These are phyloP conservation scores for Epizoanthus stellaris DNA, from an alignment of 92 coral and sea anemone genomes.

Conservation along the genomic window DNA sequence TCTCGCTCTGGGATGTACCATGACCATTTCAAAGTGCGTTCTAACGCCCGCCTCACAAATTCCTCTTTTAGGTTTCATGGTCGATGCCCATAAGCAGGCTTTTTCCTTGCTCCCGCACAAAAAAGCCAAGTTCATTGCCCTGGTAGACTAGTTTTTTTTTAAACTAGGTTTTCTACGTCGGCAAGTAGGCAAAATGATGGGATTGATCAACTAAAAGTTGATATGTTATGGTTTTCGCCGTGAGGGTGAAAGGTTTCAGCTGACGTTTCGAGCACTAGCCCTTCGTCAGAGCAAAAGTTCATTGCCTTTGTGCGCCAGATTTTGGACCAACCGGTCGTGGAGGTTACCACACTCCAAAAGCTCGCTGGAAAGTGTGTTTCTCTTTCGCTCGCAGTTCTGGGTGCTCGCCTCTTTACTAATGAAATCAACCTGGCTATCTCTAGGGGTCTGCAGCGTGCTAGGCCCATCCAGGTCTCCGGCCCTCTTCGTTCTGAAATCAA, in stretches of 20 bases:
- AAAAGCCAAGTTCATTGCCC: constrained; percentile 21
- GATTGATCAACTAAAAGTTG: too few species aligned
- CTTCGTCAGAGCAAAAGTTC: too few species aligned
- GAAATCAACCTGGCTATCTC: too few species aligned
- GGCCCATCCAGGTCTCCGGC: not conserved
- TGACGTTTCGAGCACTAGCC: too few species aligned
- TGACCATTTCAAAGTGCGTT: constrained; percentile 22
- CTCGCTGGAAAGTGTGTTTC: constrained; percentile 5
- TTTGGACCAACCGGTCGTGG: not conserved
- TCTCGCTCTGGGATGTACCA: constrained; percentile 14
- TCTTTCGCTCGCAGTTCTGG: not conserved
- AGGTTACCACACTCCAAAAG: constrained; percentile 9
- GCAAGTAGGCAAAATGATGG: too few species aligned
- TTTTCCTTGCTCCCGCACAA: constrained; percentile 27
- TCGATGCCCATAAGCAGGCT: constrained; percentile 41
- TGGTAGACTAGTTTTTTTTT: too few species aligned
- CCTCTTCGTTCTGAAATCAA: not conserved
- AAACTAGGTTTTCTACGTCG: too few species aligned
- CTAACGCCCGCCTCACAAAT: constrained; percentile 24
- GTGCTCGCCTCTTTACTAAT: not conserved
- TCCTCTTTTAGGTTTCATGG: constrained; percentile 35
- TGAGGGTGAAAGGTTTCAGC: too few species aligned
- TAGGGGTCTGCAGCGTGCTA: not conserved
- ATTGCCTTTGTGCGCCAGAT: not conserved
- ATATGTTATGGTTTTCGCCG: too few species aligned